Conservation (phyloP, 2,888 invertebrate genomes). For the Periphyllus acericola region DNA sequence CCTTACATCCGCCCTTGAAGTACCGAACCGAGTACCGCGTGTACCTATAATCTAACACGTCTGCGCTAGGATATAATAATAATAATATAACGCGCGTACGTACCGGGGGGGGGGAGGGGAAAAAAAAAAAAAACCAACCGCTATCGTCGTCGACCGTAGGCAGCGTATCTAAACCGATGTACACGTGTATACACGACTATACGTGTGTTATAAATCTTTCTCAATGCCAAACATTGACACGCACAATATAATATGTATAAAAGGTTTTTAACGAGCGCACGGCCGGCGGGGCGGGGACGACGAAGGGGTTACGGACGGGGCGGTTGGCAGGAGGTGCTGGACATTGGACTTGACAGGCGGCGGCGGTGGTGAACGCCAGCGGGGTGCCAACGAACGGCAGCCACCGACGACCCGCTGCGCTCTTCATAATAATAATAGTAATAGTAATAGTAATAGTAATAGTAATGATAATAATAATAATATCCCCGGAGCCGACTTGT, state of each 20-base stretch:
- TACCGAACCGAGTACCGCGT: too few relatives aligned
- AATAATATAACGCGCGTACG: not conserved
- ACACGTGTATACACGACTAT: not conserved
- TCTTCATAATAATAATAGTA: slow-evolving; percentile 55
- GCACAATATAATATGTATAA: slow-evolving; percentile 39
- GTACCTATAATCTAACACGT: too few relatives aligned
- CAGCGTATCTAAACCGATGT: not conserved
- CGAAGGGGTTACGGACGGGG: slow-evolving; percentile 23
- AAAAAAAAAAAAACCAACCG: slow-evolving; percentile 23
- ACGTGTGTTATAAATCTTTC: slow-evolving; percentile 49
- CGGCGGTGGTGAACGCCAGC: slow-evolving; percentile 21
- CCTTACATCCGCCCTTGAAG: too few relatives aligned
- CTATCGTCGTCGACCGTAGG: not conserved
- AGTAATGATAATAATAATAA: slow-evolving; percentile 14
- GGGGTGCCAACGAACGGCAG: slow-evolving; percentile 55
- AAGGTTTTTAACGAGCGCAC: slow-evolving; percentile 42
- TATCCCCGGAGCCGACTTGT: slow-evolving; percentile 59
- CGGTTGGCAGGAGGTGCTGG: slow-evolving; percentile 10
- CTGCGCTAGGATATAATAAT: not conserved
- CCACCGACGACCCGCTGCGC: slow-evolving; percentile 58
- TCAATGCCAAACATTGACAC: slow-evolving; percentile 57
- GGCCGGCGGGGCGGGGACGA: not conserved
- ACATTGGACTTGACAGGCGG: slow-evolving; percentile 53
- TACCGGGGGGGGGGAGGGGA: not conserved
- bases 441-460: too few relatives aligned